These are phyloP conservation scores for Cactoblastis cactorum DNA, from an alignment of 2,888 invertebrate species.

Conservation along the genomic window DNA sequence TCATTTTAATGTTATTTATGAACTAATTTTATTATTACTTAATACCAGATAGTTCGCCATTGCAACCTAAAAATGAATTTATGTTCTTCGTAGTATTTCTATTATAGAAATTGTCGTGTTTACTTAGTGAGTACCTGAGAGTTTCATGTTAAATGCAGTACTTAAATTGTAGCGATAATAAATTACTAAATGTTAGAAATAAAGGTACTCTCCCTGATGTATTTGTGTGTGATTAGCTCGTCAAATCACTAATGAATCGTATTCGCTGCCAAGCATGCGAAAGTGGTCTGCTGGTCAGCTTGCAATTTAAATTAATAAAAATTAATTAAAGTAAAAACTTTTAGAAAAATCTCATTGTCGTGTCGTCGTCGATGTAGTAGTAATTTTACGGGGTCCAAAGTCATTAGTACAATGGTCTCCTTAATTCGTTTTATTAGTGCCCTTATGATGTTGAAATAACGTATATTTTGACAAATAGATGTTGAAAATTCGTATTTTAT, in stretches of 20 bases:
- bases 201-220: not conserved
- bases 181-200: not conserved
- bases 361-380: slow-evolving; percentile 48
- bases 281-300: not conserved
- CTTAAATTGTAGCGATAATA: not conserved
- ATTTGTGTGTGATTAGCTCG: not conserved
- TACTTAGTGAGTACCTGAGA: slow-evolving; percentile 3
- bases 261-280: not conserved
- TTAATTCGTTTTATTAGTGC: slow-evolving; percentile 37
- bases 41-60: slow-evolving; percentile 6
- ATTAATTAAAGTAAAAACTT: slow-evolving; percentile 28
- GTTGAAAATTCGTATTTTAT: slow-evolving; percentile 31
- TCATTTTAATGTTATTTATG: slow-evolving; percentile 15
- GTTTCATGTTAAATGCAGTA: not conserved
- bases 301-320: not conserved
- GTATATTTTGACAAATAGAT: slow-evolving; percentile 42
- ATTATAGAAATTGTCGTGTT: not conserved
- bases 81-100: not conserved
- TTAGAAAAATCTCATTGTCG: slow-evolving; percentile 62
- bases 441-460: slow-evolving; percentile 38
- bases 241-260: not conserved
- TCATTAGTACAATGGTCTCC: slow-evolving; percentile 27
- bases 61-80: slow-evolving; percentile 16
- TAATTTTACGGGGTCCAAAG: slow-evolving; percentile 29
- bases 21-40: slow-evolving; percentile 19